Evolutionary conservation across 2,797 vertebrate species (phyloP).

Genomic region (Tangara arthus): DNA sequence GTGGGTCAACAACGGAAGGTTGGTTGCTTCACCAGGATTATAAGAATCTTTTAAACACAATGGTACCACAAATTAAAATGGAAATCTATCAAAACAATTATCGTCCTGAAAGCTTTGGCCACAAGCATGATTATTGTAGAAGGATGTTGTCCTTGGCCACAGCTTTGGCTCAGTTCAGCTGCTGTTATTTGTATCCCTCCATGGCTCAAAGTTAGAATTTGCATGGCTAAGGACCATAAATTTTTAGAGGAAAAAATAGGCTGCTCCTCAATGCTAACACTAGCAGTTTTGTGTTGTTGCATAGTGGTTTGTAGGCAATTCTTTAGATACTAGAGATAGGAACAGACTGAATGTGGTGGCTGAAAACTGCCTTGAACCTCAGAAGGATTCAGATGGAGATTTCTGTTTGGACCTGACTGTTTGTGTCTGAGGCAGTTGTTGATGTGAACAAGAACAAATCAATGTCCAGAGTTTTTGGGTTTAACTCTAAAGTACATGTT

Average conservation of each 20-base stretch:
- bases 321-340: not conserved
- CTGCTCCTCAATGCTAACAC: conserved; percentile 32
- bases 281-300: conserved; percentile 35
- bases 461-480: not conserved
- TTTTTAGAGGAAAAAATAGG: conserved; percentile 18
- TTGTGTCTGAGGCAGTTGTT: not conserved
- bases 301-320: not conserved
- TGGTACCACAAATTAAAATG: conserved; percentile 61
- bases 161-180: conserved; percentile 26
- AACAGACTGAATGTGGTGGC: not conserved
- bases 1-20: conserved; percentile 27
- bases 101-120: conserved; percentile 57
- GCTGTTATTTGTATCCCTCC: conserved; percentile 47
- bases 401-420: not conserved
- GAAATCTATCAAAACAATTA: conserved; percentile 63
- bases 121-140: conserved; percentile 42
- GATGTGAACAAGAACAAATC: not conserved
- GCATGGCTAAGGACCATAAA: conserved; percentile 30
- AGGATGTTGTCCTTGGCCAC: conserved; percentile 51
- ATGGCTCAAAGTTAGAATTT: conserved; percentile 38
- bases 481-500: not conserved
- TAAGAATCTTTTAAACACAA: conserved; percentile 47
- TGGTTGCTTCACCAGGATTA: conserved; percentile 59
- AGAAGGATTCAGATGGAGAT: not conserved
- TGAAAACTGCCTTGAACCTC: not conserved